Evolutionary conservation across 2,113 vertebrate genomes (phyloP).

Genomic region (Chamaetylas fuelleborni): DNA sequence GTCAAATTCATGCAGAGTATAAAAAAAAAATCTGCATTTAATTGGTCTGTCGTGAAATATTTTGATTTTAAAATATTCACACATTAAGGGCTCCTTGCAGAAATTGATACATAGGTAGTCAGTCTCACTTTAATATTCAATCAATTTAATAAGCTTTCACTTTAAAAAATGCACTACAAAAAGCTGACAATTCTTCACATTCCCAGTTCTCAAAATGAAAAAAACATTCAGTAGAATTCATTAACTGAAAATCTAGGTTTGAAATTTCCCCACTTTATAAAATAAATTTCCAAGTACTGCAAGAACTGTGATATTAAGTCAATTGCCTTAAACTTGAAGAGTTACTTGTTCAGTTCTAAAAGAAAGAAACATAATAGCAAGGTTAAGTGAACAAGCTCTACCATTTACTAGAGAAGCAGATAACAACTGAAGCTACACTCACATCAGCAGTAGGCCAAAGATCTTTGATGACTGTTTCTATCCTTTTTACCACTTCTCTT

Average conservation of each 20-base stretch:
- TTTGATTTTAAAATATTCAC: background rate
- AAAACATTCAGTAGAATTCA: background rate
- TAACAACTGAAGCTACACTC: constrained; percentile 56
- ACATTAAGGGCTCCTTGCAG: background rate
- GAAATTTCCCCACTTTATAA: background rate
- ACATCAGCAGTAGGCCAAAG: constrained; percentile 96
- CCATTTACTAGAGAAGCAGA: background rate
- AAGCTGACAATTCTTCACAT: background rate
- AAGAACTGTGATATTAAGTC: background rate
- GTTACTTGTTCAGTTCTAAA: background rate
- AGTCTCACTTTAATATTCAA: background rate
- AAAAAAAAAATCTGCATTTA: background rate
- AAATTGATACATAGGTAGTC: background rate
- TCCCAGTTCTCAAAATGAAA: background rate
- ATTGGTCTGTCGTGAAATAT: background rate
- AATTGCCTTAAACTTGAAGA: background rate
- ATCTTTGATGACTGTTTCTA: constrained; percentile 94
- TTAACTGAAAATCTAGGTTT: background rate
- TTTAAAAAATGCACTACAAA: background rate
- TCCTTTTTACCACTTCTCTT: constrained; percentile 93
- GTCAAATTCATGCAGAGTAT: background rate
- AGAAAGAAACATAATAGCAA: background rate
- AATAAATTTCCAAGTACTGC: background rate
- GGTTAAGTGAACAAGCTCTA: background rate
- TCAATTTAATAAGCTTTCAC: background rate